Evolutionary conservation across 2,888 invertebrate genomes (phyloP).

Genomic region (Nasonovia ribisnigri): DNA sequence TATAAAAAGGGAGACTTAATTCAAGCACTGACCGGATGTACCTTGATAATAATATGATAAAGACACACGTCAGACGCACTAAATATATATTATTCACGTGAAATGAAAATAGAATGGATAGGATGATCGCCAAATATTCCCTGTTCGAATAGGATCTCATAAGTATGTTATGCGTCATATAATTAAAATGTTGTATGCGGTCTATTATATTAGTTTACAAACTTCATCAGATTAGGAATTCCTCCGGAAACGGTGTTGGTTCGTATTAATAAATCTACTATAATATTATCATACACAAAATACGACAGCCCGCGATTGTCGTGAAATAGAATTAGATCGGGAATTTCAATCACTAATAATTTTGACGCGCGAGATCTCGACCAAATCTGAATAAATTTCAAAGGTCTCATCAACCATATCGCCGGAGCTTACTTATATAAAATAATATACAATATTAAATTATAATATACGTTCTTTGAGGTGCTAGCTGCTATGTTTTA

Average conservation of each 20-base stretch:
- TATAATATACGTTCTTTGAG: not conserved
- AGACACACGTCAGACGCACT: not conserved
- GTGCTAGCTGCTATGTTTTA: not conserved
- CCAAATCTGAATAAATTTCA: constrained; percentile 5
- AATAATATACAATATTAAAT: not conserved
- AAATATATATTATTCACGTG: not conserved
- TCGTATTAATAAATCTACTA: not conserved
- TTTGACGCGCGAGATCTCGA: not conserved
- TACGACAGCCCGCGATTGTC: not conserved
- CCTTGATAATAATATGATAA: not conserved
- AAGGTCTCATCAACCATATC: not conserved
- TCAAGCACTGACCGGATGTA: not conserved
- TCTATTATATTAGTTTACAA: not conserved
- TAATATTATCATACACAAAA: not conserved
- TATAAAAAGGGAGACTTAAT: no score
- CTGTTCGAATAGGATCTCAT: not conserved
- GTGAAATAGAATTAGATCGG: not conserved
- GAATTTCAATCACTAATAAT: not conserved
- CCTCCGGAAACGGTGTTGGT: not conserved
- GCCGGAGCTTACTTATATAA: not conserved
- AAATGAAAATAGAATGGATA: not conserved
- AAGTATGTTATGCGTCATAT: not conserved
- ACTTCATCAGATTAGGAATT: not conserved
- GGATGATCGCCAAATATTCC: not conserved
- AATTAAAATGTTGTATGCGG: not conserved